Conservation (phyloP, 1,140 invertebrate species). For the Hestina assimilis region DNA sequence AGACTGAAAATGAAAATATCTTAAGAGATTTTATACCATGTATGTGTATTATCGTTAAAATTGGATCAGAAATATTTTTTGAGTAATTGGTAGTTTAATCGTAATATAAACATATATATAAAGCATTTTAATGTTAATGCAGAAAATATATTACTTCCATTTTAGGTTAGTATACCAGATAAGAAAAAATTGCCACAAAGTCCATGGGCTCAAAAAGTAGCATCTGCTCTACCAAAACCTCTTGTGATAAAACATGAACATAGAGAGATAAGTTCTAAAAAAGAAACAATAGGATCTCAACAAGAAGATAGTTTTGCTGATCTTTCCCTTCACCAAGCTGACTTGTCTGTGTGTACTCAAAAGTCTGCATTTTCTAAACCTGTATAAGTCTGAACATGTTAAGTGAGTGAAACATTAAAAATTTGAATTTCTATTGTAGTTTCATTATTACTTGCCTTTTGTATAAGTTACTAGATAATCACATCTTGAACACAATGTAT, state of each 20-base stretch:
- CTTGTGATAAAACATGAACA: conserved; percentile 51
- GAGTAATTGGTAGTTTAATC: too few relatives aligned
- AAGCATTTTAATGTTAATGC: too few relatives aligned
- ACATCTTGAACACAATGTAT: too few relatives aligned
- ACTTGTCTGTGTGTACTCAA: conserved; percentile 55
- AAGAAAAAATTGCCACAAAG: conserved; percentile 44
- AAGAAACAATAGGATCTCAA: conserved; percentile 21
- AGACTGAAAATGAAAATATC: too few relatives aligned
- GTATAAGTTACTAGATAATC: too few relatives aligned
- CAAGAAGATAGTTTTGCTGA: conserved; percentile 57
- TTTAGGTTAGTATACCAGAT: conserved; percentile 49
- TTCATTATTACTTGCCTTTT: too few relatives aligned
- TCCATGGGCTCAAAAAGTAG: conserved; percentile 44
- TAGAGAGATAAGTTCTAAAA: conserved; percentile 33
- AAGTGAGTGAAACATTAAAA: too few relatives aligned
- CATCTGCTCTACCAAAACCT: conserved; percentile 42
- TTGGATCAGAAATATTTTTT: too few relatives aligned
- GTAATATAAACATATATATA: conserved; percentile 10
- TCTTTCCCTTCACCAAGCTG: conserved; percentile 53
- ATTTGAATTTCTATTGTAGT: not conserved
- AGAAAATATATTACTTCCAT: too few relatives aligned
- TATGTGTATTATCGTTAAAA: too few relatives aligned
- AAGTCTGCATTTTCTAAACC: conserved; percentile 42
- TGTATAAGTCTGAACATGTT: too few relatives aligned
- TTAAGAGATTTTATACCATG: too few relatives aligned